Percentiles rank a stretch among this genome's conserved stretches.
These are phyloP conservation scores for Coluber constrictor DNA, from an alignment of 2,797 vertebrate species.

Conservation along the genomic window DNA sequence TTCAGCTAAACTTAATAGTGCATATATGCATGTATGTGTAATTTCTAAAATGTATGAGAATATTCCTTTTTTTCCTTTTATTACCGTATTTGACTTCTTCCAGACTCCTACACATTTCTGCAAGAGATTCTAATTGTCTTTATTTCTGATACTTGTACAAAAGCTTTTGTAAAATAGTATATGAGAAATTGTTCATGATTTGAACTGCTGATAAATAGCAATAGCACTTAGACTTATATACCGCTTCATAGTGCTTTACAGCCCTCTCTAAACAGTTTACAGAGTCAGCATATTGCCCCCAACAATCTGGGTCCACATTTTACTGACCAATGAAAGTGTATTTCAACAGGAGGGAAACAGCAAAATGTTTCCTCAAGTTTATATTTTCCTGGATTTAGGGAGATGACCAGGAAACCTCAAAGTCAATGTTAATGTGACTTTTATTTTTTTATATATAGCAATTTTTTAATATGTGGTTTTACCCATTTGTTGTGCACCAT, in stretches of 20 bases:
- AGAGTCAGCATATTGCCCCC: too few species aligned
- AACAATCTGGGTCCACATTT: too few species aligned
- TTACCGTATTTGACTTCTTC: neutral
- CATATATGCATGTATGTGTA: neutral
- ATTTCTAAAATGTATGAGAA: neutral
- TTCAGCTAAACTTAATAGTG: neutral
- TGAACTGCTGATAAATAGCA: neutral
- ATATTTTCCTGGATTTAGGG: neutral
- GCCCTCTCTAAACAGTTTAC: too few species aligned
- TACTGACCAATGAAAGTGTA: too few species aligned
- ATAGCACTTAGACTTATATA: too few species aligned
- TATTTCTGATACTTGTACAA: neutral
- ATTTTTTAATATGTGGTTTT: too few species aligned
- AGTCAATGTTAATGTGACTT: too few species aligned
- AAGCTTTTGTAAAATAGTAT: neutral
- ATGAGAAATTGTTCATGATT: neutral
- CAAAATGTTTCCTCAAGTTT: neutral
- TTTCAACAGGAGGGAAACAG: neutral
- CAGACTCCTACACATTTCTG: neutral
- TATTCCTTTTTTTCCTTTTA: neutral
- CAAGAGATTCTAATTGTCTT: neutral
- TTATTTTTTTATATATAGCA: too few species aligned
- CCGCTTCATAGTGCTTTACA: too few species aligned
- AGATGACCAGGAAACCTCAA: neutral
- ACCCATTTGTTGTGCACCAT: too few species aligned